Conservation (phyloP, 2,888 invertebrate species). For the Pecten maximus region DNA sequence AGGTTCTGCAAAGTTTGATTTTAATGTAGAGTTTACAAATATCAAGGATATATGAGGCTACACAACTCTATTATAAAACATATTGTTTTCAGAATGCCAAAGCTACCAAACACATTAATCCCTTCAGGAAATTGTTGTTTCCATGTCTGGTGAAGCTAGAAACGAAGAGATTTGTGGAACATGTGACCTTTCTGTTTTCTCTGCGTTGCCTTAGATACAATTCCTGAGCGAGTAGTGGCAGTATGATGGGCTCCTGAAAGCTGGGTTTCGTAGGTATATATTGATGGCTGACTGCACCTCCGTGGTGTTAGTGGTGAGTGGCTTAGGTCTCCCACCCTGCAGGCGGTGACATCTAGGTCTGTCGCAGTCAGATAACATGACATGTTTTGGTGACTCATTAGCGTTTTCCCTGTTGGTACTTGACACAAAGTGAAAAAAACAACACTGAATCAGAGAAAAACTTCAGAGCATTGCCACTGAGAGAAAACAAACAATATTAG, state of each 20-base stretch:
- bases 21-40: too few species aligned
- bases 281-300: not conserved
- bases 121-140: not conserved
- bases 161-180: not conserved
- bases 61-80: too few species aligned
- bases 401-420: not conserved
- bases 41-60: too few species aligned
- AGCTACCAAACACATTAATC: not conserved
- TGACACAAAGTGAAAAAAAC: not conserved
- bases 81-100: not conserved
- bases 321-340: constrained; percentile 13
- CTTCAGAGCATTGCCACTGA: not conserved
- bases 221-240: not conserved
- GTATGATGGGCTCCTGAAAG: not conserved
- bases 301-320: not conserved
- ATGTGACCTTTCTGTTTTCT: constrained; percentile 20
- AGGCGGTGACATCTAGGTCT: not conserved
- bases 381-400: not conserved
- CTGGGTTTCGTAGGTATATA: not conserved
- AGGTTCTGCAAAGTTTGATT: too few species aligned
- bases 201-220: not conserved
- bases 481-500: not conserved
- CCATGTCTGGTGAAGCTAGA: not conserved
- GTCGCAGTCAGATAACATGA: not conserved
- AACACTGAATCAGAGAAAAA: not conserved